These are phyloP conservation scores for Watsonalla cultraria DNA, from an alignment of 2,888 invertebrate species.

Conservation along the genomic window DNA sequence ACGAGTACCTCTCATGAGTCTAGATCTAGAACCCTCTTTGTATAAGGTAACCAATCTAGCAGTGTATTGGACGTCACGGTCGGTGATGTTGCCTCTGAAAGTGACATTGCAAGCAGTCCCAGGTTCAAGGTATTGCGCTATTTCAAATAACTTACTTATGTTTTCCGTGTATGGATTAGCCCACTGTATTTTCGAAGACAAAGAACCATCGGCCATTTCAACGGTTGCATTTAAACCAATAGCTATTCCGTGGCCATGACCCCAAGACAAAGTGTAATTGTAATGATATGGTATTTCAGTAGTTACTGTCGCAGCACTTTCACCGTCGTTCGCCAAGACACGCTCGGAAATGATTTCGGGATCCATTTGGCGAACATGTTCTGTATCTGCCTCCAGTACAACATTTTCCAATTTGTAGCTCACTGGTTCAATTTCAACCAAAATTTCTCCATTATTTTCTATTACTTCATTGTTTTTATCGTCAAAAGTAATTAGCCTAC, in stretches of 20 bases:
- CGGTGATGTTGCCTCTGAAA: slow-evolving; percentile 84
- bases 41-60: slow-evolving; percentile 85
- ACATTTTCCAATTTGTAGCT: slow-evolving; percentile 85
- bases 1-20: slow-evolving; percentile 81
- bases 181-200: slow-evolving; percentile 83
- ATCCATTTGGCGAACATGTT: slow-evolving; percentile 67
- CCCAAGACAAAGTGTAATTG: slow-evolving; percentile 87
- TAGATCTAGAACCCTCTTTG: slow-evolving; percentile 77
- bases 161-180: slow-evolving; percentile 78
- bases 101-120: slow-evolving; percentile 92
- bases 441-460: slow-evolving; percentile 84
- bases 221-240: slow-evolving; percentile 84
- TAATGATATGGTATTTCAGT: slow-evolving; percentile 86
- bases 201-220: slow-evolving; percentile 76
- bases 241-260: slow-evolving; percentile 85
- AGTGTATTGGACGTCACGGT: slow-evolving; percentile 85
- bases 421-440: slow-evolving; percentile 89
- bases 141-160: slow-evolving; percentile 77
- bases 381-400: slow-evolving; percentile 76
- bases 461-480: slow-evolving; percentile 76
- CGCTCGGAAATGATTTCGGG: slow-evolving; percentile 75
- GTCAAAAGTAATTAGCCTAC: slow-evolving; percentile 83
- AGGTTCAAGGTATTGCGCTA: slow-evolving; percentile 83
- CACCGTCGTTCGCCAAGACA: slow-evolving; percentile 74
- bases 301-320: slow-evolving; percentile 80